A percentile compares a stretch with the other conserved stretches of the same genome.
Conservation (phyloP, 2,113 vertebrate genomes). For the Phasianus colchicus region DNA sequence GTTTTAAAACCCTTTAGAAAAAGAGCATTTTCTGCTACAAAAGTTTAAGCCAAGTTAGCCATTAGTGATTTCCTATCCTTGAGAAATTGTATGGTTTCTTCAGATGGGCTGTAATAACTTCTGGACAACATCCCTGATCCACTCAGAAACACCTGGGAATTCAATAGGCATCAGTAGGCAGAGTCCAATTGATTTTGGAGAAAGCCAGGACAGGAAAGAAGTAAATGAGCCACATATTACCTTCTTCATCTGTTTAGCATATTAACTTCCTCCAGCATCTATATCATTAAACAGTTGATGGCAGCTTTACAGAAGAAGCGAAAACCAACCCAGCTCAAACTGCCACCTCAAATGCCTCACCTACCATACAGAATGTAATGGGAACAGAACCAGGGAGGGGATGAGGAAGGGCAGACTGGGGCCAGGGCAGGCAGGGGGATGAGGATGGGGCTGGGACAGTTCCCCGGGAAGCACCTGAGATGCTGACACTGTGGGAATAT, state of each 20-base stretch:
- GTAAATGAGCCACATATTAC: conserved; percentile 42
- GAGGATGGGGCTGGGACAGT: neutral
- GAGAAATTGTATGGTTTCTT: neutral
- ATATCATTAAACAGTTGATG: conserved; percentile 26
- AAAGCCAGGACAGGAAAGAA: conserved; percentile 20
- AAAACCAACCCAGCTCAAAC: neutral
- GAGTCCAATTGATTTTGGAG: conserved; percentile 48
- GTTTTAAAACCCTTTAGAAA: neutral
- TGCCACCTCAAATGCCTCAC: neutral
- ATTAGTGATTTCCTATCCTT: neutral
- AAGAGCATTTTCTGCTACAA: neutral
- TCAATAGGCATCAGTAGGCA: conserved; percentile 35
- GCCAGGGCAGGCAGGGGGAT: neutral
- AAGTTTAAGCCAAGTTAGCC: neutral
- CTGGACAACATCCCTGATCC: conserved; percentile 51
- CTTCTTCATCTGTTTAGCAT: conserved; percentile 45
- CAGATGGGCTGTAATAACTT: conserved; percentile 20
- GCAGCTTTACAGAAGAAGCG: neutral
- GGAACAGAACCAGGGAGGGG: neutral
- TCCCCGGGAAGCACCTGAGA: neutral
- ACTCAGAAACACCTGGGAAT: conserved; percentile 23
- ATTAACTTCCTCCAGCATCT: conserved; percentile 56
- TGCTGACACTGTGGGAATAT: fast-evolving
- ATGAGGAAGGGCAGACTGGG: neutral
- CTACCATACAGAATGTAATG: fast-evolving